Conservation (phyloP, 2,113 vertebrate species). For the Mormyrus lacerda region DNA sequence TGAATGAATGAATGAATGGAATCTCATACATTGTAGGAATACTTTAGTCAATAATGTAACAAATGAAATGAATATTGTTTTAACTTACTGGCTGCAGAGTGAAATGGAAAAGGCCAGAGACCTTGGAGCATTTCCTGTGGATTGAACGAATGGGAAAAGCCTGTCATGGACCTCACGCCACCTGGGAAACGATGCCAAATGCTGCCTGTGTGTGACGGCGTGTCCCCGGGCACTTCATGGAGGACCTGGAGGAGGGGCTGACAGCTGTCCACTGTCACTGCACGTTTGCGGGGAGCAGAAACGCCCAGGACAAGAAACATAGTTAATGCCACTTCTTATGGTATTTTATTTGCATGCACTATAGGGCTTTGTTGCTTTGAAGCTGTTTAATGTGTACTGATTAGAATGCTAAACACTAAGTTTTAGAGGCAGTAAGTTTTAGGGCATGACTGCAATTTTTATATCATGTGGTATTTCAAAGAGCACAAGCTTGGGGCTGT, state of each 20-base stretch:
- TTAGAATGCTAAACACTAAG: neutral
- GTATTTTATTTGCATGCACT: neutral
- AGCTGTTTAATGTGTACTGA: neutral
- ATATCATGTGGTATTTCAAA: neutral
- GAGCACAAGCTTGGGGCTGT: conserved; percentile 32
- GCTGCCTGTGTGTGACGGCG: conserved; percentile 51
- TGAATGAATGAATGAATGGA: neutral
- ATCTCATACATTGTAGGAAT: neutral
- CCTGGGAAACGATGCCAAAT: conserved; percentile 65
- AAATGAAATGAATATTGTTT: neutral
- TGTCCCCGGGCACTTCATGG: conserved; percentile 53
- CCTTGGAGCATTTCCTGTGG: neutral
- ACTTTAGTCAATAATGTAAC: neutral
- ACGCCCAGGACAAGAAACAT: conserved; percentile 15
- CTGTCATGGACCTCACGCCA: conserved; percentile 30
- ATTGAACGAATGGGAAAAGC: conserved; percentile 41
- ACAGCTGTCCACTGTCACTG: conserved; percentile 66
- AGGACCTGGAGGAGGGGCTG: conserved; percentile 53
- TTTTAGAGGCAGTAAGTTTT: neutral
- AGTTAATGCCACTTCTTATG: neutral
- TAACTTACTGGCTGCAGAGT: neutral
- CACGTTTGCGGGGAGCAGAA: conserved; percentile 8
- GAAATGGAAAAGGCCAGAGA: neutral
- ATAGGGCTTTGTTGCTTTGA: neutral
- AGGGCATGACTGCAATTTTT: neutral